Percentiles rank a stretch among this genome's conserved stretches.
Evolutionary conservation across 2,888 invertebrate genomes (phyloP).

Genomic region (Opisthograptis luteolata): DNA sequence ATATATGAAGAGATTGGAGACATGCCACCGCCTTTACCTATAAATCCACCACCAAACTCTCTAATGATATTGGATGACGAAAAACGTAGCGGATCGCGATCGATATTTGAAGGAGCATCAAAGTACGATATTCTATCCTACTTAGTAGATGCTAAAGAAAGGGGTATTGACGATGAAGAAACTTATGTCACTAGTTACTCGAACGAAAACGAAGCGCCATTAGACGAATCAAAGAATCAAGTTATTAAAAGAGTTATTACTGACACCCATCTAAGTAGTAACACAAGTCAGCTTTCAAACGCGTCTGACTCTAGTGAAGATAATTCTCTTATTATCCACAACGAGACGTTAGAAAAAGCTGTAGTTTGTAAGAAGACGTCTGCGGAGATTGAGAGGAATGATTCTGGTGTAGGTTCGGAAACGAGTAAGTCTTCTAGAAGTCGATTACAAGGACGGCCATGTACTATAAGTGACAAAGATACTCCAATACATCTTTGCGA

Average conservation of each 20-base stretch:
- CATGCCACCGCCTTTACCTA: constrained; percentile 91
- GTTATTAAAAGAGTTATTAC: constrained; percentile 72
- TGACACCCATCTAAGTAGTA: constrained; percentile 84
- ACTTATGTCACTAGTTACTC: constrained; percentile 87
- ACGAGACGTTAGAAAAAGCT: constrained; percentile 83
- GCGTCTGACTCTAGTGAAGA: constrained; percentile 95
- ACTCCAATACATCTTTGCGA: constrained; percentile 90
- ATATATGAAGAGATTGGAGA: constrained; percentile 91
- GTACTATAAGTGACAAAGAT: constrained; percentile 80
- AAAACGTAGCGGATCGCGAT: constrained; percentile 87
- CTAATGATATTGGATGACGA: constrained; percentile 88
- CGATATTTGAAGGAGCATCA: constrained; percentile 92
- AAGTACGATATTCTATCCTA: constrained; percentile 96
- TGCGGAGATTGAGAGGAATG: constrained; percentile 94
- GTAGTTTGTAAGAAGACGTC: constrained; percentile 83
- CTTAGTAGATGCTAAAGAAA: constrained; percentile 93
- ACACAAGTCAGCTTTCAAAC: constrained; percentile 90
- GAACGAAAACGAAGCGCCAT: constrained; percentile 78
- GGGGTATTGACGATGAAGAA: constrained; percentile 88
- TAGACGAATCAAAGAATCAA: constrained; percentile 84
- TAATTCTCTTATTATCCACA: constrained; percentile 87
- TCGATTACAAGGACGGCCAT: constrained; percentile 86
- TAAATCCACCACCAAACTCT: constrained; percentile 90
- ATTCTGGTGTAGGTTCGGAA: constrained; percentile 96
- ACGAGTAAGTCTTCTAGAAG: constrained; percentile 94